Evolutionary conservation across 1,140 invertebrate species (phyloP).

Genomic region (Teleopsis dalmanni): DNA sequence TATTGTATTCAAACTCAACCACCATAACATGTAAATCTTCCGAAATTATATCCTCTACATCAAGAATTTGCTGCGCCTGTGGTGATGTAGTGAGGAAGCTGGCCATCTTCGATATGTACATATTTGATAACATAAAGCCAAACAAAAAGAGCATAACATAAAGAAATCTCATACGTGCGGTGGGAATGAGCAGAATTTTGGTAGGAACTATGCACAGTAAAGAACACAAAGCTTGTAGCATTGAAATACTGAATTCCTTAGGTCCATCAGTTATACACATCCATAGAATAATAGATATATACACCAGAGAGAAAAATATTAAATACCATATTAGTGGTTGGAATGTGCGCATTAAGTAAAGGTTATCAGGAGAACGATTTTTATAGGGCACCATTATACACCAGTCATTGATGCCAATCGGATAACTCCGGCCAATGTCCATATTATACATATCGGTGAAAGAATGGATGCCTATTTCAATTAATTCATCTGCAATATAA

Average conservation of each 20-base stretch:
- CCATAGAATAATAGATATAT: conserved; percentile 28
- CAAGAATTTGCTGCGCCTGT: conserved; percentile 5
- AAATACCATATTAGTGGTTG: conserved; percentile 24
- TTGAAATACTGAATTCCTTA: conserved; percentile 22
- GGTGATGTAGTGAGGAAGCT: conserved; percentile 30
- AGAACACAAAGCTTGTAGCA: conserved; percentile 28
- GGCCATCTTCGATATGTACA: conserved; percentile 34
- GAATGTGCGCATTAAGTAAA: conserved; percentile 23
- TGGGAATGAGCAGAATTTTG: conserved; percentile 10
- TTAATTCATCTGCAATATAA: neutral
- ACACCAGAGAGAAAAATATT: conserved; percentile 15
- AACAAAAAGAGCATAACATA: conserved; percentile 22
- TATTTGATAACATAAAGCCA: conserved; percentile 28
- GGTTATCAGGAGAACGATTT: conserved; percentile 22
- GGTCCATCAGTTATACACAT: conserved; percentile 22
- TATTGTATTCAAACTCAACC: conserved; percentile 10
- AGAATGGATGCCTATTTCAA: conserved; percentile 33
- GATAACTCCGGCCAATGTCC: conserved; percentile 24
- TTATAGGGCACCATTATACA: conserved; percentile 36
- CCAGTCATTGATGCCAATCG: conserved; percentile 37
- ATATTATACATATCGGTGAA: conserved; percentile 20
- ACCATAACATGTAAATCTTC: conserved; percentile 9
- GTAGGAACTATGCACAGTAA: conserved; percentile 22
- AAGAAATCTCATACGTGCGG: conserved; percentile 25
- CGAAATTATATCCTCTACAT: conserved; percentile 3